These are phyloP conservation scores for Turritopsis dohrnii DNA, from an alignment of 30 jellyfish, hydroid and myxozoan species.

Conservation along the genomic window DNA sequence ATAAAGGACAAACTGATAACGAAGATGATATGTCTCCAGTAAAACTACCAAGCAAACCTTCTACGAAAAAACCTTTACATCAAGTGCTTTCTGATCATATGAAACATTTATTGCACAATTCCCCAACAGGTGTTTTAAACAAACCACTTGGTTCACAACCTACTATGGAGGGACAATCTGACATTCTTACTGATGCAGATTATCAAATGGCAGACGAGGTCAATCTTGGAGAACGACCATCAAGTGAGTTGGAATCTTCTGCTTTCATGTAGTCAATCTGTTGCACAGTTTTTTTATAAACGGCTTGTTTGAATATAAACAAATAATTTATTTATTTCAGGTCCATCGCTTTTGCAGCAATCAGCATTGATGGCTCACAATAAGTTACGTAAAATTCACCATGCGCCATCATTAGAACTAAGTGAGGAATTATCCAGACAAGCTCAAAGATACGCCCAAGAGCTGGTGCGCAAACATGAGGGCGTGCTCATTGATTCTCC, in stretches of 20 bases:
- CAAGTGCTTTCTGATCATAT: not conserved
- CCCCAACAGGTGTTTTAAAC: not conserved
- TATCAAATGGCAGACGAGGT: slow-evolving; percentile 6
- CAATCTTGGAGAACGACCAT: not conserved
- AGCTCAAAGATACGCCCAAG: slow-evolving; percentile 80
- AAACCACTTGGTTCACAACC: slow-evolving; percentile 20
- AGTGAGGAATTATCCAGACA: slow-evolving; percentile 53
- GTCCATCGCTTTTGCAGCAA: slow-evolving; percentile 42
- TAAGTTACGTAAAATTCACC: slow-evolving; percentile 60
- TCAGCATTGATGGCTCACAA: slow-evolving; percentile 79
- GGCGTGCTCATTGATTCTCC: slow-evolving; percentile 70
- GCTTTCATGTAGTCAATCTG: no score
- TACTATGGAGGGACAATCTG: not conserved
- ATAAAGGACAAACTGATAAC: slow-evolving; percentile 9
- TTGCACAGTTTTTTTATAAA: no score
- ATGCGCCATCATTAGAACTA: slow-evolving; percentile 44
- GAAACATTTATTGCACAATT: not conserved
- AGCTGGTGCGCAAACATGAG: slow-evolving; percentile 45
- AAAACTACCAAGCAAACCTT: not conserved
- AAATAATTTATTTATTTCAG: no score
- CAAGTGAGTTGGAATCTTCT: no score
- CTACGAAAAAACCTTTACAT: not conserved
- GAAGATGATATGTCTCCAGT: not conserved
- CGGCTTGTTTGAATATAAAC: no score
- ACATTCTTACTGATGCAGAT: not conserved